Base-by-base conservation (phyloP, 2,797 vertebrate genomes). In the Capromys pilorides region DNA sequence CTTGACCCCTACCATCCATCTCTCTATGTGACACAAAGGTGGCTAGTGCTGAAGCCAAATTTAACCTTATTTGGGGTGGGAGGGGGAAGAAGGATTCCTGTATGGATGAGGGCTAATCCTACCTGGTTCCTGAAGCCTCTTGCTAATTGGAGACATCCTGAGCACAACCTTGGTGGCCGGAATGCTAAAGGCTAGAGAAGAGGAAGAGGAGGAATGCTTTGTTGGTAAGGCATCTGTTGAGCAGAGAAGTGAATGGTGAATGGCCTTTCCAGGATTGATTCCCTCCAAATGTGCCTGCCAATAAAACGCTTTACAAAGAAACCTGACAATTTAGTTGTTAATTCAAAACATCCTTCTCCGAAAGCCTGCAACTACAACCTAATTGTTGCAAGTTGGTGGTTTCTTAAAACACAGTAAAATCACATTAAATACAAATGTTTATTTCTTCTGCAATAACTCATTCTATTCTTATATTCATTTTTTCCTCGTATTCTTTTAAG, bases 251-350 rank as follows among this genome's bases (percentile, higher is more conserved):
- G 97, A 98, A 98, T 97, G 96, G 97, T 97, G 98, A 98, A 84
- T 96, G 93, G 97, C 93, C 96, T 97, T 97, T 95, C 95, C 96
- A 69, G 93, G 97, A 97, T 33, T 94, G 96, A 98, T 97, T 98
- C 96, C 95, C 96, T 98, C 97, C 97, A 98, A 97, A 95, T 98
- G 95, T 93, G 97, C 97, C 87, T 95, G 91, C 98, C 97, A 98
- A 98, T 98, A 98, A 98, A 98, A 97, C 66, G 96, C 96, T 98
- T 98, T 98, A 98, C 97, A 98, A 98, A 98, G 98, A 98, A 98
- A 98, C 96, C 97, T 98, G 98, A 98, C 98, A 98, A 98, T 98
- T 97, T 97, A 96, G 97, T 97, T 98, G 97, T 98, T 98, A 98
- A 98, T 98, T 98, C 95, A 97, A 98, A 98, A 98, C 98, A 98